Base-by-base conservation (phyloP, 2,113 vertebrate species). In the Ophiodon elongatus region DNA sequence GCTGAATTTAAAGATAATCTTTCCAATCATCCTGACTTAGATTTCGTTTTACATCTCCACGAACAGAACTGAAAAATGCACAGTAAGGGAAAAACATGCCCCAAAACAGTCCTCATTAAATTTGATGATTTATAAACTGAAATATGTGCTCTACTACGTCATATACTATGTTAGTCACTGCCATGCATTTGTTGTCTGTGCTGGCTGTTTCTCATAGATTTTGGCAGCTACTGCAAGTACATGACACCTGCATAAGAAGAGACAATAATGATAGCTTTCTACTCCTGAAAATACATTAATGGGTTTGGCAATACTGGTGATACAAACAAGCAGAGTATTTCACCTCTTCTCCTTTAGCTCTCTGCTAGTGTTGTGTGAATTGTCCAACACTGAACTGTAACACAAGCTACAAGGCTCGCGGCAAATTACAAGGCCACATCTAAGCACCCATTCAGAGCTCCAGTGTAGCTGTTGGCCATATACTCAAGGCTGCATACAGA, bases 371-470 rank as follows among this genome's bases (percentile, higher is more conserved):
- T 62, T 70, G 76, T 79, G 75, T 73, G 80, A 87, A 82, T 87
- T 81, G 54, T 57, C 76, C 47, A 59, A 69, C 59, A 70, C 23
- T 70, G 59, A 75, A 82, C 75, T 76, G 71, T 77, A 87, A 91
- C 85, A 85, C 52, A 72, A 52, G 71, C 27, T n/a, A 76, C 68
- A 76, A 82, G 67, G 81, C 79, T 54, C 74, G 19, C 21, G 56
- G 68, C 70, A 88, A 85, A 88, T 91, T 71, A 89, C 79, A 86
- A 76, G 29, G 33, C 54, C 73, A 73, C 76, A 33, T 59, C 80
- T 76, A 63, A 41, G 54, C 64, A 73, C 37, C 64, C 45, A 43
- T 39, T 81, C 43, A 60, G 68, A 7, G 71, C 45, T 73, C n/a
- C 39, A 52, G 43, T 19, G 66, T 63, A 82, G 68, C 57, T 72